phyloP scores from a whole-genome alignment of 2,888 invertebrate species.

The Aspidapion aeneum region DNA sequence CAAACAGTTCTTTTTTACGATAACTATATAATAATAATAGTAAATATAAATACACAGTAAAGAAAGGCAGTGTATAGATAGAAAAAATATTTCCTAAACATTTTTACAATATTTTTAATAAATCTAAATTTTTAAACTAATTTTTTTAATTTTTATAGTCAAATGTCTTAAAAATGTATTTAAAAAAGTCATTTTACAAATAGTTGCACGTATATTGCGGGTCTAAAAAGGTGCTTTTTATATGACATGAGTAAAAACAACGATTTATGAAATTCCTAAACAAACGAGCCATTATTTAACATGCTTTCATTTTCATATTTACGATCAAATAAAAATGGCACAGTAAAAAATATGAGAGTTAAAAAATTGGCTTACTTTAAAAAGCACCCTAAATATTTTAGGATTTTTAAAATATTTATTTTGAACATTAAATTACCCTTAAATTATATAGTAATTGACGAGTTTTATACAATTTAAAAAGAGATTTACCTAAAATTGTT shows the following conservation, averaged over 20 bases:
- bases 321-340: conserved; percentile 21
- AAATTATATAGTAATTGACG: background rate
- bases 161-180: background rate
- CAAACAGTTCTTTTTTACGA: conserved; percentile 40
- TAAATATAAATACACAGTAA: conserved; percentile 44
- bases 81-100: background rate
- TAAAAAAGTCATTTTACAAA: background rate
- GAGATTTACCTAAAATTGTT: background rate
- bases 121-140: background rate
- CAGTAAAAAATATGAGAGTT: background rate
- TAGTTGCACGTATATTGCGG: conserved; percentile 13
- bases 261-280: no score
- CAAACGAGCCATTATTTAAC: no score
- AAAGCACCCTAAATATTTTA: background rate
- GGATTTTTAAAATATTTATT: background rate
- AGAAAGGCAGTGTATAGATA: conserved; percentile 35
- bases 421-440: background rate
- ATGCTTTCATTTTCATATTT: conserved; percentile 14
- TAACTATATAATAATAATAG: conserved; percentile 26
- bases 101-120: background rate
- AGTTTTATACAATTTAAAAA: background rate
- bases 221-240: conserved; percentile 12
- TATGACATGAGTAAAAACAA: no score
- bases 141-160: background rate
- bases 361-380: background rate